Base-by-base conservation (phyloP, 1,140 invertebrate species). In the Bombus fervidus region DNA sequence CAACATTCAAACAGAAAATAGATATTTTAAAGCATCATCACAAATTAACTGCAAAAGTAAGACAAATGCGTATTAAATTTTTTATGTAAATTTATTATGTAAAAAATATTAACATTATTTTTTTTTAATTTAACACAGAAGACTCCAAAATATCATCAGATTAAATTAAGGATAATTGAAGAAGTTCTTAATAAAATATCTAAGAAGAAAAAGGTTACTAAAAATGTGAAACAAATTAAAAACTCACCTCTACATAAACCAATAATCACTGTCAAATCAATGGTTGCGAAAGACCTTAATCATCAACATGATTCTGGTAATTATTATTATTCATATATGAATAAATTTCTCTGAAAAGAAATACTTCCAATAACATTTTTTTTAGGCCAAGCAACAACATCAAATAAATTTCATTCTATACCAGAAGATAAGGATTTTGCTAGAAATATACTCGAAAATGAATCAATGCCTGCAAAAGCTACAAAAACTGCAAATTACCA, bases 221-320 rank as follows among this genome's bases (percentile, higher is more conserved):
- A 88, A 41, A 89, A 88, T 74, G 12, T 77, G 1, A 85, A 91
- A 78, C 41, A 87, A 64, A 15, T 76, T 31, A 93, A 96, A 91
- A 92, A 91, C 94, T 95, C 88, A 89, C 94, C 88, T 86, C 94
- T 93, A 0, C 88, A 93, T 59, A 95, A 92, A 91, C 66, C 92
- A 12, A 91, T 96, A 59, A 95, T 93, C 8, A 96, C 95, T 79
- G 95, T 96, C 2, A 96, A 96, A 91, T 95, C 93, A 64, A 96
- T 95, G 88, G 95, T 96, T 37, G 90, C 95, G 74, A 96, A 95
- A 83, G 94, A 96, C 43, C 93, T 96, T 18, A 96, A 94, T 78
- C 92, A 83, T 92, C 94, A 92, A 93, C 96, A 83, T 91, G 86
- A 80, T 47, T 39, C 31, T 81, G 90, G 94, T 95, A 92, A 92